Evolutionary conservation across 2,888 invertebrate species (phyloP), one percentile per base, ranked within the genome.

Genomic region (Tiphia femorata): DNA sequence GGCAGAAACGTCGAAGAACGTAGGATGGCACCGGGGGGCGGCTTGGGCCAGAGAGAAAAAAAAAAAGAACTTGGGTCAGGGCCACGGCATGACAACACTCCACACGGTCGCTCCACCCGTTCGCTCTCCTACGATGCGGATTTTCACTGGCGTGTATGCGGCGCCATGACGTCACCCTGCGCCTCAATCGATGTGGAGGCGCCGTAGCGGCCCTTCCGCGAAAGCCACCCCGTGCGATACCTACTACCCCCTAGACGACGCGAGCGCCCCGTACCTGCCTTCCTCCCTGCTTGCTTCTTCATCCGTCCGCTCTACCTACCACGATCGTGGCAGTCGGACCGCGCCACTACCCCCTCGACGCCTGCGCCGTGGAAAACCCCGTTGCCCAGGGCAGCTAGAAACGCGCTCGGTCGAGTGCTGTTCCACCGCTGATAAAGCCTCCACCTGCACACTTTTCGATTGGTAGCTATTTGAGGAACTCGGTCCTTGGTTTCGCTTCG

Each of bases 391-490:
- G 19, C 51, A 58, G 48, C 48, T 49, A 40, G 49, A 49, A 56
- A 57, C 42, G n/a, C n/a, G 60, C 50, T 66, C 67, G 59, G 64
- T 76, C 76, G 75, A 77, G 77, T 77, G 76, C 72, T 58, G 41
- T 67, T 70, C 69, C 70, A 69, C 64, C 40, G 55, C 55, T 57
- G 72, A 72, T 74, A 75, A 77, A 67, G 58, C 73, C 73, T 69
- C 73, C 77, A 72, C 62, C 70, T 65, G 67, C 69, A 73, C n/a
- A 67, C 60, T 55, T 62, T 44, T 58, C 47, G 51, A 78, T 76
- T 76, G 77, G 77, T 55, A 53, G 75, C 49, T 78, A 78, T 78
- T 78, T 77, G 72, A 54, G 69, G 73, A 71, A 42, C n/a, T n/a
- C 70, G 44, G 53, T 49, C 59, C 51, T 69, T 56, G 33, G 14